Evolutionary conservation across 2,113 vertebrate genomes (phyloP).

Genomic region (Plotosus lineatus): DNA sequence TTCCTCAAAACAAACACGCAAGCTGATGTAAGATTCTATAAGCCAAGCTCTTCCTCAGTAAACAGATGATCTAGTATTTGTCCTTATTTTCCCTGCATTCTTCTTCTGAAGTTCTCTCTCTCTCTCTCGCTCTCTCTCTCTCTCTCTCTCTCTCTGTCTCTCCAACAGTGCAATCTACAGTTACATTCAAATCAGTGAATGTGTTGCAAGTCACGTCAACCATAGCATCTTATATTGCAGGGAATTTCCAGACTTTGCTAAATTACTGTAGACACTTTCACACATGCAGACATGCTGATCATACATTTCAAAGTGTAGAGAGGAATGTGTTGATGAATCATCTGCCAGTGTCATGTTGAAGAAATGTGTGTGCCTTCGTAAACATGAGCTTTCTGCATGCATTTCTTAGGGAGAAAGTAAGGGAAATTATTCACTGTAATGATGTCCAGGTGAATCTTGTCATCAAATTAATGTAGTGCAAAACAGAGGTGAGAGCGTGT

Average conservation of each 20-base stretch:
- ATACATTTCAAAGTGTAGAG: slow-evolving; percentile 36
- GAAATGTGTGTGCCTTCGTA: slow-evolving; percentile 31
- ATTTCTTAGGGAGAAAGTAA: slow-evolving; percentile 31
- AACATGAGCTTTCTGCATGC: slow-evolving; percentile 42
- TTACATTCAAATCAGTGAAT: slow-evolving; percentile 50
- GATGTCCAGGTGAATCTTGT: slow-evolving; percentile 67
- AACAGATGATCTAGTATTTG: slow-evolving; percentile 54
- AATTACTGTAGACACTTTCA: slow-evolving; percentile 22
- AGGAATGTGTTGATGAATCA: slow-evolving; percentile 47
- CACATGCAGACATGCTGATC: slow-evolving; percentile 15
- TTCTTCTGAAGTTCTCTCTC: slow-evolving; percentile 36
- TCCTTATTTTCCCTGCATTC: slow-evolving; percentile 55
- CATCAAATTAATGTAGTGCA: slow-evolving; percentile 68
- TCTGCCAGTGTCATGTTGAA: slow-evolving; percentile 36
- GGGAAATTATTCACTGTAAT: slow-evolving; percentile 62
- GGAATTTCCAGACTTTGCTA: slow-evolving; percentile 47
- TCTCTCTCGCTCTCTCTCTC: no score
- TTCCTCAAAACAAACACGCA: slow-evolving; percentile 69
- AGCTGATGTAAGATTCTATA: slow-evolving; percentile 72
- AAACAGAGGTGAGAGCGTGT: slow-evolving; percentile 62
- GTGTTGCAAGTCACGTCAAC: slow-evolving; percentile 11
- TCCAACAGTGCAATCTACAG: slow-evolving; percentile 40
- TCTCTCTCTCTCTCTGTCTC: no score
- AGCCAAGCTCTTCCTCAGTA: slow-evolving; percentile 59
- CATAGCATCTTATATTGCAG: slow-evolving; percentile 34